These are phyloP conservation scores for Crenuchus spilurus DNA, from an alignment of 2,797 vertebrate species.

Conservation along the genomic window DNA sequence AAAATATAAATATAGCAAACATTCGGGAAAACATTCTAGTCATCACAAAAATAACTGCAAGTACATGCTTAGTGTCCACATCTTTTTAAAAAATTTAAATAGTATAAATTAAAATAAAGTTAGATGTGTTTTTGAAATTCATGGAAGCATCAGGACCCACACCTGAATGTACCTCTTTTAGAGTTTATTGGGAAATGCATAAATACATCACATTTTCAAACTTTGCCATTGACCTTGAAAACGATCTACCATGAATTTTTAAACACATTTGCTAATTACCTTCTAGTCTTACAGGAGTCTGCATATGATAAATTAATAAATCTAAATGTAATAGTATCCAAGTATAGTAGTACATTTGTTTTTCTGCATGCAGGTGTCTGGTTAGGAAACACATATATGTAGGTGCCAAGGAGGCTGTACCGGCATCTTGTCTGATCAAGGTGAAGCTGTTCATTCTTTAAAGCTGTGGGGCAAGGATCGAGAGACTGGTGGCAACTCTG, in stretches of 20 bases:
- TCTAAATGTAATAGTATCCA: constrained; percentile 34
- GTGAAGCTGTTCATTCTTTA: constrained; percentile 22
- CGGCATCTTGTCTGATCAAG: neutral
- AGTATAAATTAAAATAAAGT: too few relatives aligned
- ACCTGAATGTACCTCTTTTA: neutral
- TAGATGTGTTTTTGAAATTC: too few relatives aligned
- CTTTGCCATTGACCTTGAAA: constrained; percentile 39
- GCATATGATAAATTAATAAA: constrained; percentile 30
- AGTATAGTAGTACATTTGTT: neutral
- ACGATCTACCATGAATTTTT: constrained; percentile 47
- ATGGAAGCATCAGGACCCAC: too few relatives aligned
- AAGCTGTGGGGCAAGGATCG: constrained; percentile 20
- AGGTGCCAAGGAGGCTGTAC: neutral
- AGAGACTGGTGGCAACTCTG: constrained; percentile 24
- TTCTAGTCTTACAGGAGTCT: constrained; percentile 30
- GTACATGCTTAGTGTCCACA: too few relatives aligned
- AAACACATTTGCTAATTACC: constrained; percentile 46
- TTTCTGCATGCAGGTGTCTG: neutral
- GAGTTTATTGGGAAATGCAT: constrained; percentile 2
- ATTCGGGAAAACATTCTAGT: too few relatives aligned
- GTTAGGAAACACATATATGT: too few relatives aligned
- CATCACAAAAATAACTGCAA: too few relatives aligned
- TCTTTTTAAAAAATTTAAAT: too few relatives aligned
- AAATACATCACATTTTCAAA: constrained; percentile 6
- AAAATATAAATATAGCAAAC: too few relatives aligned